Base-by-base conservation (phyloP, 2,113 vertebrate genomes). In the Pangasianodon gigas region DNA sequence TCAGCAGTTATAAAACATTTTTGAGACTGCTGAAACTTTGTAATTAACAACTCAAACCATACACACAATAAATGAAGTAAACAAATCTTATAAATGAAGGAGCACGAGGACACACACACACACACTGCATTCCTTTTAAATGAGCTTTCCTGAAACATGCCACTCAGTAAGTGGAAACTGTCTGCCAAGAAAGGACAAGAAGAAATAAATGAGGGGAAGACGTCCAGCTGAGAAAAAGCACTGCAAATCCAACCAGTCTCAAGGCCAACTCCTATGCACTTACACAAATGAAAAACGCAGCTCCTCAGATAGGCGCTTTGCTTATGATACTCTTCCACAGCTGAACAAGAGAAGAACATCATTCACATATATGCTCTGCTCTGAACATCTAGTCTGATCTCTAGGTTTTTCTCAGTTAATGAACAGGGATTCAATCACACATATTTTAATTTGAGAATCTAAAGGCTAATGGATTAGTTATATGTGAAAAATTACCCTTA, bases 261-360 rank as follows among this genome's bases (percentile, higher is more conserved):
- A 52, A 46, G 46, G 90, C 93, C 93, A 90, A 93, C 56, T 85
- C 52, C 52, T 48, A 92, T 93, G 58, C 92, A 97, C 96, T 97
- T 97, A 97, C 96, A 96, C 93, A 95, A 94, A 94, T 91, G 93
- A 96, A 96, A 96, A 84, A 84, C 2, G 81, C 92, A 94, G 92
- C 93, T 96, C 95, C 95, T 96, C 96, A 95, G 90, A 93, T 93
- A 92, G 92, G 92, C 92, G 92, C 94, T 95, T 94, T 94, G 93
- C 92, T 95, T 96, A 95, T 90, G 93, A 95, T 94, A 93, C 95
- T 94, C 94, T 92, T 96, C 94, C 93, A 93, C 93, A 86, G 95
- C 94, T 96, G 96, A 95, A 94, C 89, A 95, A 94, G 95, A 91
- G 96, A 93, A 85, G 77, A 87, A 90, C 75, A 80, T 77, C 86